Percentiles rank a stretch among this genome's conserved stretches.
Evolutionary conservation across 2,888 invertebrate species (phyloP).

Genomic region (Spodoptera exigua): DNA sequence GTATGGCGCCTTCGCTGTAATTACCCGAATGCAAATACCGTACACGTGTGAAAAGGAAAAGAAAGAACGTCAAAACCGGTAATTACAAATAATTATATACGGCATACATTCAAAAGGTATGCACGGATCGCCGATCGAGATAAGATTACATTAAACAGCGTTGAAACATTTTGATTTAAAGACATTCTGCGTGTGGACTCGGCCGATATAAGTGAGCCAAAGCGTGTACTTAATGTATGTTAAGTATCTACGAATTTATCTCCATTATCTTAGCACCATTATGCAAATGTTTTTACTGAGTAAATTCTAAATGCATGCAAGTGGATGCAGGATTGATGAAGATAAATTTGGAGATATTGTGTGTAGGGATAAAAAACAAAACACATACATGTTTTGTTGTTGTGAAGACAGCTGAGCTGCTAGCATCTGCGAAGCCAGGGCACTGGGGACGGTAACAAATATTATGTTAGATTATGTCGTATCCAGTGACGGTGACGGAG

Average conservation of each 20-base stretch:
- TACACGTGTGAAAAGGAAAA: conserved; percentile 88
- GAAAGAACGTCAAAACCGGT: conserved; percentile 85
- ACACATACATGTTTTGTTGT: conserved; percentile 98
- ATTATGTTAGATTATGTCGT: conserved; percentile 80
- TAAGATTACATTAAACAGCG: conserved; percentile 87
- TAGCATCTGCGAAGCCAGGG: conserved; percentile 99
- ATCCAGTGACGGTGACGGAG: conserved; percentile 66
- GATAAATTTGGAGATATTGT: conserved; percentile 74
- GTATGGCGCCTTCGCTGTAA: conserved; percentile 84
- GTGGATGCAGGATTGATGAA: conserved; percentile 49
- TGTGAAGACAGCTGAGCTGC: conserved; percentile 97
- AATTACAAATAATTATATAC: conserved; percentile 87
- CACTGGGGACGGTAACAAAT: conserved; percentile 94
- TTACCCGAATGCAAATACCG: conserved; percentile 87
- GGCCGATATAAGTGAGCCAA: conserved; percentile 76
- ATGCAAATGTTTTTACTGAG: conserved; percentile 34
- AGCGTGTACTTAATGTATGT: conserved; percentile 86
- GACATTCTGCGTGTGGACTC: conserved; percentile 83
- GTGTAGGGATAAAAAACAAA: conserved; percentile 83
- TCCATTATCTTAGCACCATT: conserved; percentile 58
- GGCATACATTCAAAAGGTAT: conserved; percentile 85
- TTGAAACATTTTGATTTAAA: conserved; percentile 89
- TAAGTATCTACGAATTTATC: conserved; percentile 82
- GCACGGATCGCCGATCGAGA: conserved; percentile 85
- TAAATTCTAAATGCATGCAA: conserved; percentile 29